Conservation (phyloP, 2,888 invertebrate species). For the Pantelozetes paolii region DNA sequence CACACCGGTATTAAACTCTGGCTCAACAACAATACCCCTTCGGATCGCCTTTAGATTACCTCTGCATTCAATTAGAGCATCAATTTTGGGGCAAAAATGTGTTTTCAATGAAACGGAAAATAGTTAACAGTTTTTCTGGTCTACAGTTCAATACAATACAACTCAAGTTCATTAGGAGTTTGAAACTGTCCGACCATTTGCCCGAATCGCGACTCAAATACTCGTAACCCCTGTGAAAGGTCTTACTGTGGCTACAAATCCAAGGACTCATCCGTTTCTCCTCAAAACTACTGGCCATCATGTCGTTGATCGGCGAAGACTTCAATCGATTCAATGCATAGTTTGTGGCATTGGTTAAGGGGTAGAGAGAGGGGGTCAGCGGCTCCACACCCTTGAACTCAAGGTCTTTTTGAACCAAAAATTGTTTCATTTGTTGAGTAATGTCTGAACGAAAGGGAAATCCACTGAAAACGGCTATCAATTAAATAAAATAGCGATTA, state of each 20-base stretch:
- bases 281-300: constrained; percentile 18
- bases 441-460: neutral
- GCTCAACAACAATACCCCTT: too few relatives aligned
- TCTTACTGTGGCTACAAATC: constrained; percentile 10
- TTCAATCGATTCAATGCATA: neutral
- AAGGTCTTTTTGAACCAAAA: too few relatives aligned
- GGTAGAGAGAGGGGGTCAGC: constrained; percentile 23
- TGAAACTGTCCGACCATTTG: constrained; percentile 5
- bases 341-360: constrained; percentile 25
- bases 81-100: neutral
- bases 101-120: neutral
- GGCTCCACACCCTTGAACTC: neutral
- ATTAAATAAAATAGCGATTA: neutral
- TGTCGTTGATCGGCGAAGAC: neutral
- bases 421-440: constrained; percentile 3
- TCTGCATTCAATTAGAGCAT: too few relatives aligned
- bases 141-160: constrained; percentile 1
- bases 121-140: neutral
- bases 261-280: constrained; percentile 21
- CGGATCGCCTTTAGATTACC: too few relatives aligned
- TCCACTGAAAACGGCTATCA: neutral
- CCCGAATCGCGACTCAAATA: neutral
- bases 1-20: too few relatives aligned
- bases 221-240: constrained; percentile 5
- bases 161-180: neutral